Conservation (phyloP, 2,888 invertebrate species). For the Agrotis exclamationis region DNA sequence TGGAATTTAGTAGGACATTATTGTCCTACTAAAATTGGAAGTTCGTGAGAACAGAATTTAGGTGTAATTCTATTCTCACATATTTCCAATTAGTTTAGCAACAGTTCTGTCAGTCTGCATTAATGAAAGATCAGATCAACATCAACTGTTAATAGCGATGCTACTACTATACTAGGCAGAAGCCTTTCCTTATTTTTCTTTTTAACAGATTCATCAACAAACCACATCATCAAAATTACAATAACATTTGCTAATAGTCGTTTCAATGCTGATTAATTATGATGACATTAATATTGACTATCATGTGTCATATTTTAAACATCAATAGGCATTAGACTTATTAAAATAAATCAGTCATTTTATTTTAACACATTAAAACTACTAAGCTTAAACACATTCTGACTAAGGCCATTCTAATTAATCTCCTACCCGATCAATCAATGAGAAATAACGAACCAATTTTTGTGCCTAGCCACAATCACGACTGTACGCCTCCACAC, state of each 20-base stretch:
- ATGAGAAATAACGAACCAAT: constrained; percentile 65
- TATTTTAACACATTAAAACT: neutral
- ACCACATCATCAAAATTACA: neutral
- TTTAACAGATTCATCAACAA: too few species aligned
- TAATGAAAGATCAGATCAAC: too few species aligned
- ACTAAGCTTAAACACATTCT: constrained; percentile 7
- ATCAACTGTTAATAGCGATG: too few species aligned
- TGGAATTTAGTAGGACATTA: too few species aligned
- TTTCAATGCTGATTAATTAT: neutral
- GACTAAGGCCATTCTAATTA: constrained; percentile 53
- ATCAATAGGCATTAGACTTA: neutral
- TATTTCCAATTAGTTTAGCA: too few species aligned
- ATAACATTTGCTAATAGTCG: neutral
- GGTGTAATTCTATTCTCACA: too few species aligned
- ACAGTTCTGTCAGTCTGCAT: too few species aligned
- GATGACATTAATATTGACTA: constrained; percentile 1
- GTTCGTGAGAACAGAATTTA: too few species aligned
- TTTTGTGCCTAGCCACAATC: constrained; percentile 63
- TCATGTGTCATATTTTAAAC: neutral
- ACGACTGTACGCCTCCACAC: constrained; percentile 38
- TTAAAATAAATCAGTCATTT: constrained; percentile 1
- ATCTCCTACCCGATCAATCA: constrained; percentile 58
- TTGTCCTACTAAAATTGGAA: too few species aligned
- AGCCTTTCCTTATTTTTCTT: too few species aligned
- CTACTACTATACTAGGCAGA: too few species aligned